These are phyloP conservation scores for Psix sp. DNA, from an alignment of 1,140 invertebrate genomes.

Conservation along the genomic window DNA sequence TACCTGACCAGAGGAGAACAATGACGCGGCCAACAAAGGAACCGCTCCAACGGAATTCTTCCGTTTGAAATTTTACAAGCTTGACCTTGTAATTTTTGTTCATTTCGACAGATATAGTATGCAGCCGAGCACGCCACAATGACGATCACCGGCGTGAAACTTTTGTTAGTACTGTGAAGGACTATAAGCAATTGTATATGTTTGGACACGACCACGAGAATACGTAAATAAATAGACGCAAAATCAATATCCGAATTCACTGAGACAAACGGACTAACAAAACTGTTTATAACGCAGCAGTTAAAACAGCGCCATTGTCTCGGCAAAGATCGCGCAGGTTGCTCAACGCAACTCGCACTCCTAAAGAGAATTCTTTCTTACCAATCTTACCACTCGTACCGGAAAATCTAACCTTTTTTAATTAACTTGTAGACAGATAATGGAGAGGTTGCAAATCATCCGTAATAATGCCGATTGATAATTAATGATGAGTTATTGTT, in stretches of 20 bases:
- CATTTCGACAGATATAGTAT: conserved; percentile 17
- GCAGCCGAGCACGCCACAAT: conserved; percentile 10
- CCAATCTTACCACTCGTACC: no score
- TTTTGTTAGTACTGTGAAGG: not conserved
- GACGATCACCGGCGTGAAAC: conserved; percentile 14
- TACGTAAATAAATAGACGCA: conserved; percentile 4
- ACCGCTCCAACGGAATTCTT: conserved; percentile 11
- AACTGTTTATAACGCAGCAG: no score
- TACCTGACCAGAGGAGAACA: conserved; percentile 31
- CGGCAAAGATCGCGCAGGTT: no score
- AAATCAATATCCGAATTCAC: conserved; percentile 1
- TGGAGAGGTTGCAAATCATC: no score
- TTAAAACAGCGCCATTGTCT: no score
- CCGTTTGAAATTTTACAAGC: conserved; percentile 25
- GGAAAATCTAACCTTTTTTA: no score
- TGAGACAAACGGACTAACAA: no score
- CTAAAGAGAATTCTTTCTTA: no score
- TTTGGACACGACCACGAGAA: conserved; percentile 16
- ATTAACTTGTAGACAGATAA: no score
- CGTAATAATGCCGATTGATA: no score
- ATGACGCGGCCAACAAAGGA: conserved; percentile 20
- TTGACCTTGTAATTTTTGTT: conserved; percentile 35
- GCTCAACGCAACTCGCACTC: no score
- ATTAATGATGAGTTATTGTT: no score
- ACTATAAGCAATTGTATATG: conserved; percentile 2